Conservation (phyloP, 2,888 invertebrate species). For the Congeria kusceri region DNA sequence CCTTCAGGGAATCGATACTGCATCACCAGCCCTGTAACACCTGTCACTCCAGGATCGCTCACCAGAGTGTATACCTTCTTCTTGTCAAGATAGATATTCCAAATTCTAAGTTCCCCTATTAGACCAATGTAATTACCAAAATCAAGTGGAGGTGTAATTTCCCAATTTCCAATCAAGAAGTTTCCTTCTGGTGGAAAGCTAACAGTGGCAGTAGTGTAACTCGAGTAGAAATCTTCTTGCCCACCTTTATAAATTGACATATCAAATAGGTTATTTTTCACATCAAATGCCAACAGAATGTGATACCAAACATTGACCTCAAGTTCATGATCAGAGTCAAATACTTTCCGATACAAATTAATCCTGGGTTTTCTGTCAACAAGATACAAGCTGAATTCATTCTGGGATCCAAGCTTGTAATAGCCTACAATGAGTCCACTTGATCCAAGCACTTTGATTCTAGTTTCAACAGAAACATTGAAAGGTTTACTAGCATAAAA, state of each 20-base stretch:
- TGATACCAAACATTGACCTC: slow-evolving; percentile 59
- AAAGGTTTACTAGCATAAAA: slow-evolving; percentile 25
- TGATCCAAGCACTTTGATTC: slow-evolving; percentile 33
- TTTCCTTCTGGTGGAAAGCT: slow-evolving; percentile 53
- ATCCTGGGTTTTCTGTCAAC: slow-evolving; percentile 39
- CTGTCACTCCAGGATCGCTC: slow-evolving; percentile 13
- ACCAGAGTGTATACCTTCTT: slow-evolving; percentile 34
- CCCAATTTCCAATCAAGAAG: slow-evolving; percentile 63
- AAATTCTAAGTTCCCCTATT: slow-evolving; percentile 66
- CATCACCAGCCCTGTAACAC: slow-evolving; percentile 31
- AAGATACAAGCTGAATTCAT: slow-evolving; percentile 50
- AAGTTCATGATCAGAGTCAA: slow-evolving; percentile 43
- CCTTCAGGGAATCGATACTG: slow-evolving; percentile 52
- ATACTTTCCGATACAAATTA: slow-evolving; percentile 35
- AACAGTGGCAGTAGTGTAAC: slow-evolving; percentile 8
- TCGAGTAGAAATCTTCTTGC: not conserved
- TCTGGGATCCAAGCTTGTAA: slow-evolving; percentile 38
- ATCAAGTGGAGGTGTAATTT: slow-evolving; percentile 45
- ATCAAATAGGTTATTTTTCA: slow-evolving; percentile 21
- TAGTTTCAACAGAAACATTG: slow-evolving; percentile 50
- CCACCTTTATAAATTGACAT: slow-evolving; percentile 27
- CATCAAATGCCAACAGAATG: slow-evolving; percentile 50
- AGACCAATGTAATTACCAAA: slow-evolving; percentile 46
- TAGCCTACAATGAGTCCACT: slow-evolving; percentile 59
- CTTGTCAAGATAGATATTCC: slow-evolving; percentile 58